Percentiles rank a stretch among this genome's conserved stretches.
phyloP scores from a whole-genome alignment of 2,797 vertebrate species.

The Melanotaenia maccullochi region DNA sequence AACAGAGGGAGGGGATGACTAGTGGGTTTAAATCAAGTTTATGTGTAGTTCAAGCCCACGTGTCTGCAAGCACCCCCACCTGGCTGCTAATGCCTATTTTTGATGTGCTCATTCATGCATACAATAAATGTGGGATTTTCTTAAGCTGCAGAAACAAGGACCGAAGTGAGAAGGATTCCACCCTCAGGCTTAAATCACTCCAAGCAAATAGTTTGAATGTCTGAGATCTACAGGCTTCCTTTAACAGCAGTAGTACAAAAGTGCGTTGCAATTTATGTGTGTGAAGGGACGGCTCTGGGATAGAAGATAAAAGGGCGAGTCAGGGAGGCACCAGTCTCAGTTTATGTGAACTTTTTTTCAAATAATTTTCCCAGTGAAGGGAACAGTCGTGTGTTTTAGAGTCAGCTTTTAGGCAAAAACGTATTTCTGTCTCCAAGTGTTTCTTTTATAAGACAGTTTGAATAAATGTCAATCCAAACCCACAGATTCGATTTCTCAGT shows the following conservation, averaged over 20 bases:
- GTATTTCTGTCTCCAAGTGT: conserved; percentile 19
- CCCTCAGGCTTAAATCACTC: conserved; percentile 39
- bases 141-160: conserved; percentile 22
- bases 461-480: conserved; percentile 50
- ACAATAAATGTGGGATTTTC: conserved; percentile 44
- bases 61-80: conserved; percentile 29
- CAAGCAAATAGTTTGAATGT: conserved; percentile 64
- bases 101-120: conserved; percentile 36
- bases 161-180: conserved; percentile 38
- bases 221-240: conserved; percentile 55
- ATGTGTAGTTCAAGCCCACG: background rate
- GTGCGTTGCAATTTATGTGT: conserved; percentile 8
- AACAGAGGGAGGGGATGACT: background rate
- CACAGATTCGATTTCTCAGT: conserved; percentile 43
- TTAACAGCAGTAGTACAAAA: conserved; percentile 39
- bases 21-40: conserved; percentile 16
- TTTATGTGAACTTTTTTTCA: conserved; percentile 25
- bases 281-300: conserved; percentile 37
- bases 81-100: conserved; percentile 32
- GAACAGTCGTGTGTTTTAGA: background rate
- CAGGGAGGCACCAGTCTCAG: conserved; percentile 17
- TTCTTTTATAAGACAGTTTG: conserved; percentile 38
- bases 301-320: conserved; percentile 20
- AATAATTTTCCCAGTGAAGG: background rate
- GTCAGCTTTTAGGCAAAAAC: conserved; percentile 3